Evolutionary conservation across 2,888 invertebrate species (phyloP).

Genomic region (Eueremaeus valkanovi): DNA sequence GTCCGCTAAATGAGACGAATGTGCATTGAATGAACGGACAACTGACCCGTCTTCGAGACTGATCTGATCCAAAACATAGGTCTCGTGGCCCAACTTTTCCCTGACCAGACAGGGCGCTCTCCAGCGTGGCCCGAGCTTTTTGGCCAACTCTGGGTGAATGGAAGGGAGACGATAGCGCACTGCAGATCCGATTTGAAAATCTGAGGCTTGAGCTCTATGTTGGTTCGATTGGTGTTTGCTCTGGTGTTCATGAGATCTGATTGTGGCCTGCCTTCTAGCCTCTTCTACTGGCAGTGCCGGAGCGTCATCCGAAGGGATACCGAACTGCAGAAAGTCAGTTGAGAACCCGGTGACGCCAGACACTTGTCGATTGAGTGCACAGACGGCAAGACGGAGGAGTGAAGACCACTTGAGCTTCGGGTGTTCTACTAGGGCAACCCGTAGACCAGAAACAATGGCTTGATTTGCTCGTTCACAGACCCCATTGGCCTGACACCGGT

Average conservation of each 20-base stretch:
- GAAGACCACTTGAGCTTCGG: not conserved
- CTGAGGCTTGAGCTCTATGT: too few species aligned
- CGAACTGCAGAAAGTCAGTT: not conserved
- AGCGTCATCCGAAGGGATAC: not conserved
- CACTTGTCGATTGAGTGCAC: not conserved
- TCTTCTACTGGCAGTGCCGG: not conserved
- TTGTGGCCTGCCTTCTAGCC: not conserved
- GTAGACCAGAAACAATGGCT: not conserved
- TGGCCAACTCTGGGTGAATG: not conserved
- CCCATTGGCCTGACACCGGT: slow-evolving; percentile 16
- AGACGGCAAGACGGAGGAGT: not conserved
- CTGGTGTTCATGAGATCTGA: too few species aligned
- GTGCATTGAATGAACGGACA: too few species aligned
- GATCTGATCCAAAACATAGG: not conserved
- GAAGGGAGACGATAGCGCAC: too few species aligned
- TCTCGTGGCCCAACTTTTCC: not conserved
- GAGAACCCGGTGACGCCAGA: not conserved
- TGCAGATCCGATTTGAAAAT: too few species aligned
- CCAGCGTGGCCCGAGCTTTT: not conserved
- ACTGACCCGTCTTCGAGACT: too few species aligned
- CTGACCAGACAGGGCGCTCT: not conserved
- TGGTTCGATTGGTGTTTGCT: too few species aligned
- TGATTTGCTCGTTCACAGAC: not conserved
- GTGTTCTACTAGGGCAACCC: not conserved
- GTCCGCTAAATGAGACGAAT: too few species aligned